Conservation (phyloP, 2,888 invertebrate species). For the Achlya flavicornis region DNA sequence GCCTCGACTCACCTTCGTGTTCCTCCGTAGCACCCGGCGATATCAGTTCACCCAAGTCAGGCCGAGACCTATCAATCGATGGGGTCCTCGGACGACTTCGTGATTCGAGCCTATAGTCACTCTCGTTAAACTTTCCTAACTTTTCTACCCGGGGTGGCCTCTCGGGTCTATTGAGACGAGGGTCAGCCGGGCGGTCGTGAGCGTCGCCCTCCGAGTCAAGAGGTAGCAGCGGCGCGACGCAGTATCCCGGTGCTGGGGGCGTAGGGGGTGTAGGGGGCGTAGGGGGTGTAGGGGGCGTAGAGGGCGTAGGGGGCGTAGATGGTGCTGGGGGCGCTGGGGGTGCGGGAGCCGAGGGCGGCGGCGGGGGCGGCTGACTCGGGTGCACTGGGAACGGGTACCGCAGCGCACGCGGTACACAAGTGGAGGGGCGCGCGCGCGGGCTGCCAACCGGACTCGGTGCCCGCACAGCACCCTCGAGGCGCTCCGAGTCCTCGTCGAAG, state of each 20-base stretch:
- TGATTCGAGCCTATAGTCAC: slow-evolving; percentile 51
- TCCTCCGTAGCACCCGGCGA: slow-evolving; percentile 46
- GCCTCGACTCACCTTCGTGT: slow-evolving; percentile 44
- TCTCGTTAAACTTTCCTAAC: slow-evolving; percentile 49
- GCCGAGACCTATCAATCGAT: slow-evolving; percentile 49
- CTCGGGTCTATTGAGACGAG: slow-evolving; percentile 50
- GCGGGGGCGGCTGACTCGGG: slow-evolving; percentile 79
- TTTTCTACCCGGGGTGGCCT: slow-evolving; percentile 44
- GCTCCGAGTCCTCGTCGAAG: slow-evolving; percentile 97
- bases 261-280: too few species aligned
- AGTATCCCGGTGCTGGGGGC: slow-evolving; percentile 7
- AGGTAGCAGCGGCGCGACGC: slow-evolving; percentile 2
- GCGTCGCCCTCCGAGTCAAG: slow-evolving; percentile 14
- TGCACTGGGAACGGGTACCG: slow-evolving; percentile 92
- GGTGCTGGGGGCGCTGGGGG: too few species aligned
- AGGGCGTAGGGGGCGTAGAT: too few species aligned
- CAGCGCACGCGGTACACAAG: slow-evolving; percentile 77
- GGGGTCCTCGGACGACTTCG: slow-evolving; percentile 84
- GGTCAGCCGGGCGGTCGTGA: slow-evolving; percentile 44
- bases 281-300: too few species aligned
- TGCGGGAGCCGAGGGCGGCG: slow-evolving; percentile 23
- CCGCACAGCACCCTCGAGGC: slow-evolving; percentile 94
- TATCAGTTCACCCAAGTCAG: slow-evolving; percentile 42
- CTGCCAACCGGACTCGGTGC: slow-evolving; percentile 86
- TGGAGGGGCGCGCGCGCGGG: slow-evolving; percentile 73